Conservation (phyloP, 2,113 vertebrate genomes). For the Xenus cinereus region DNA sequence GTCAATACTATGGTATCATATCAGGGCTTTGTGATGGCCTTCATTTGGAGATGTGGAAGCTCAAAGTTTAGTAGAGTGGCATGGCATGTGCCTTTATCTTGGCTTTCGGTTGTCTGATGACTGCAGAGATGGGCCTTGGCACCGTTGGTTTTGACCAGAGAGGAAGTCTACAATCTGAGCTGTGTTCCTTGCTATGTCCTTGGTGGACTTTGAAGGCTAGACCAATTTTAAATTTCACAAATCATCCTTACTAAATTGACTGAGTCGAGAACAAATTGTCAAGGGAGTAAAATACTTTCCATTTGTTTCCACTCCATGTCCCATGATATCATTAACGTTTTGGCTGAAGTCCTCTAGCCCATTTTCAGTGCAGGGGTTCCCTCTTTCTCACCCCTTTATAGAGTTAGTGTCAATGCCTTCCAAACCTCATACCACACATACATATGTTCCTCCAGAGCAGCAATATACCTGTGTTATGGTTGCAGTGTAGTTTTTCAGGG, state of each 20-base stretch:
- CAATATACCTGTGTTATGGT: neutral
- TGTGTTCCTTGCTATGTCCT: neutral
- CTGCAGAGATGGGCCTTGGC: neutral
- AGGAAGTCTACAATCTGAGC: neutral
- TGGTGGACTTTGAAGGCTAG: neutral
- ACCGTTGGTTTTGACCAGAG: neutral
- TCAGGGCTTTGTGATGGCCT: neutral
- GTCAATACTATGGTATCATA: neutral
- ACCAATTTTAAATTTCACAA: neutral
- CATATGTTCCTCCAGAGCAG: neutral
- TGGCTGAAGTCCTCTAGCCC: neutral
- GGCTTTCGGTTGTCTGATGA: neutral
- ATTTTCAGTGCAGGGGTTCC: neutral
- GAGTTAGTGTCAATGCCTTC: neutral
- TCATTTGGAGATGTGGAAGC: neutral
- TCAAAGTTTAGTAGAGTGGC: neutral
- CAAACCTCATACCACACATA: neutral
- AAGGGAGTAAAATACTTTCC: neutral
- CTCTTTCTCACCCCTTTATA: neutral
- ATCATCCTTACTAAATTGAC: neutral
- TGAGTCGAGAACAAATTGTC: neutral
- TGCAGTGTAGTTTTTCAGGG: neutral
- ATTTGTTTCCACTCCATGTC: neutral
- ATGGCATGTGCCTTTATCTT: neutral
- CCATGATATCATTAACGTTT: neutral